Conservation (phyloP, 2,797 vertebrate genomes). For the Gymnopithys bicolor region DNA sequence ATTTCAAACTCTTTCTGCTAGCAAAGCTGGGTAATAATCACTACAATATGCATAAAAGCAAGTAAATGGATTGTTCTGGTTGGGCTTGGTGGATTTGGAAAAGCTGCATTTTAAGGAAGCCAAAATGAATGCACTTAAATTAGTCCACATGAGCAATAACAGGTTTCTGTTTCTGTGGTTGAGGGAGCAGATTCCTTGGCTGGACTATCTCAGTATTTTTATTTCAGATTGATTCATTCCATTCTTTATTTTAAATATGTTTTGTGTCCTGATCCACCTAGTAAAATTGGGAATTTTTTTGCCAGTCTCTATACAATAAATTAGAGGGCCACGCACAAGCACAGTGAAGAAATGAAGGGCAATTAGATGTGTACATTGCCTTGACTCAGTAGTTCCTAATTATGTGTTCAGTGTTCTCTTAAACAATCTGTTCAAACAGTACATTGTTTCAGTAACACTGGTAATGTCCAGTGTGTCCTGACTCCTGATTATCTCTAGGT, state of each 20-base stretch:
- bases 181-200: constrained; percentile 12
- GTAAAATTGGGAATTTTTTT: background rate
- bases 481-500: background rate
- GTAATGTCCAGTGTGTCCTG: background rate
- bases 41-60: background rate
- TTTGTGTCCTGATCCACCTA: background rate
- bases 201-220: background rate
- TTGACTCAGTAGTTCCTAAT: constrained; percentile 1
- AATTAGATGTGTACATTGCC: background rate
- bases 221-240: background rate
- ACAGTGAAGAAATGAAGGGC: background rate
- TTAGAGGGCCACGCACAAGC: background rate
- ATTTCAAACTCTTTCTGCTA: background rate
- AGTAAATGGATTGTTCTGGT: background rate
- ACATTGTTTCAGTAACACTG: background rate
- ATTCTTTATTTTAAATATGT: background rate
- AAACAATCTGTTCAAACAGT: background rate
- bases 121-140: constrained; percentile 21
- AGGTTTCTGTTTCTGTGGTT: constrained; percentile 30
- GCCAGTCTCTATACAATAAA: background rate
- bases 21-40: background rate
- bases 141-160: background rate
- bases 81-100: constrained; percentile 9
- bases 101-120: constrained; percentile 12
- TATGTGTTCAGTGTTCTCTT: background rate